Evolutionary conservation across 2,888 invertebrate genomes (phyloP).

Genomic region (Chydorus sphaericus): DNA sequence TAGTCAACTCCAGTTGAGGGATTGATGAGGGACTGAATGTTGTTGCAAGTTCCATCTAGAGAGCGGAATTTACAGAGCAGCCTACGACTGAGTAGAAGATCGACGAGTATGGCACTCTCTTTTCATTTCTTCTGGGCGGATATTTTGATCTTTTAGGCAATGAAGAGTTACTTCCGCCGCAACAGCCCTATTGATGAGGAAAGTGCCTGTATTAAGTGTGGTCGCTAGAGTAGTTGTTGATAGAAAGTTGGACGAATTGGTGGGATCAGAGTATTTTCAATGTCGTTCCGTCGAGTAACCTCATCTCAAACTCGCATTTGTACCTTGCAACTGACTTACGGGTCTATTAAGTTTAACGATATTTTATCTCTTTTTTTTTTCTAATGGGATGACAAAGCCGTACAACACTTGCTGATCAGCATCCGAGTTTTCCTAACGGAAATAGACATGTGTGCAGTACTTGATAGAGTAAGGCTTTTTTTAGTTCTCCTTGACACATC

Average conservation of each 20-base stretch:
- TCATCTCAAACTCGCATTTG: background rate
- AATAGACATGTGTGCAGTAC: no score
- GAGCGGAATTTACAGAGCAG: conserved; percentile 30
- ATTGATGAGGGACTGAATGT: no score
- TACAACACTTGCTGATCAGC: no score
- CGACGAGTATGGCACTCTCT: background rate
- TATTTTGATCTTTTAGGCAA: background rate
- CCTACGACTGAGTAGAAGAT: no score
- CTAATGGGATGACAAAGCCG: no score
- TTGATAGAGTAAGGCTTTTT: no score
- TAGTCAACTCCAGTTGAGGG: no score
- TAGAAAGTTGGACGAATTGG: background rate
- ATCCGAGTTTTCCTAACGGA: no score
- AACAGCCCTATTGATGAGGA: background rate
- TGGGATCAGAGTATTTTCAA: background rate
- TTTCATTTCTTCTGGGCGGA: background rate
- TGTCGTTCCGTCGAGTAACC: background rate
- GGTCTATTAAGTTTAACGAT: background rate
- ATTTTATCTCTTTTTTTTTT: no score
- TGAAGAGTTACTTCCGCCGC: background rate
- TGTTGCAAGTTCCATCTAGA: conserved; percentile 64
- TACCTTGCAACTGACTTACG: background rate
- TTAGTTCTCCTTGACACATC: no score
- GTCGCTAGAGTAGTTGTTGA: background rate
- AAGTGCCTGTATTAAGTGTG: background rate